Percentiles rank a stretch among this genome's conserved stretches.
Conservation (phyloP, 2,888 invertebrate genomes). For the Antheraea yamamai region DNA sequence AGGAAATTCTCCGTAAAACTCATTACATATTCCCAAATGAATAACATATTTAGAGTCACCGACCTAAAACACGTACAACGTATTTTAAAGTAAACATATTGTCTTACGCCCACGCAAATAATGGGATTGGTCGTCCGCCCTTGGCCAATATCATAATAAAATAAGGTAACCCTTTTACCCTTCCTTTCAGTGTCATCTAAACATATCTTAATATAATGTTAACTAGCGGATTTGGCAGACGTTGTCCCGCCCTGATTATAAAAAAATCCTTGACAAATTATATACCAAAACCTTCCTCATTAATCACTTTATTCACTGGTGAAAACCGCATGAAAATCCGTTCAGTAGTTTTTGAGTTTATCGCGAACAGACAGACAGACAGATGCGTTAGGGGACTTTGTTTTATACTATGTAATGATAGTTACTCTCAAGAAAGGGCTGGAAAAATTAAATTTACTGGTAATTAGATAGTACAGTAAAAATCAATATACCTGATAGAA, state of each 20-base stretch:
- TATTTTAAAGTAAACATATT: conserved; percentile 13
- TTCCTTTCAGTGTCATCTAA: conserved; percentile 10
- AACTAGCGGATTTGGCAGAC: too few relatives aligned
- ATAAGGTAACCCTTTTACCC: conserved; percentile 17
- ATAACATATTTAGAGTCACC: neutral
- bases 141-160: conserved; percentile 20
- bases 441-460: neutral
- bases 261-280: too few relatives aligned
- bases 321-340: too few relatives aligned
- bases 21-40: neutral
- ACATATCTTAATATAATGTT: conserved; percentile 15
- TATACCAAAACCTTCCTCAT: too few relatives aligned
- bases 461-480: neutral
- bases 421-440: neutral
- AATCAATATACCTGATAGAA: too few relatives aligned
- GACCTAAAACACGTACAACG: neutral
- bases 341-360: too few relatives aligned
- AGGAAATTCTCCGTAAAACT: neutral
- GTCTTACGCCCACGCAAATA: conserved; percentile 15
- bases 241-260: too few relatives aligned
- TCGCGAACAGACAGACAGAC: too few relatives aligned
- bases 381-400: too few relatives aligned
- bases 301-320: too few relatives aligned
- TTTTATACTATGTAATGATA: too few relatives aligned
- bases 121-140: conserved; percentile 20